Base-by-base conservation (phyloP, 2,113 vertebrate genomes). In the Thymallus thymallus region DNA sequence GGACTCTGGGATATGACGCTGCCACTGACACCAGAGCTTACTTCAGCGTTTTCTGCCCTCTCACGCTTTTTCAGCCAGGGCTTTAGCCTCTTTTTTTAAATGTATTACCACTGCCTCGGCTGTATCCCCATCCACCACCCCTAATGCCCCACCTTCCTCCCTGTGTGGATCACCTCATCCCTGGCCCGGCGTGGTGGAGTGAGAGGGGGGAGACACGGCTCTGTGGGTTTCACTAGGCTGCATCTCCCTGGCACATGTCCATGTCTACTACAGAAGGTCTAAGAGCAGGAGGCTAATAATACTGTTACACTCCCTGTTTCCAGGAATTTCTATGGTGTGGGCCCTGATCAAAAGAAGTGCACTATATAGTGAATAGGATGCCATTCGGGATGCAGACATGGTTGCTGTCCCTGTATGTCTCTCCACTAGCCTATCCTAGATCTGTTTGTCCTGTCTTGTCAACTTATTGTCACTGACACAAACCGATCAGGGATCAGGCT, bases 131-230 rank as follows among this genome's bases (percentile, higher is more conserved):
- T 10, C 61, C 22, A 14, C 18, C 70, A n/a, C 51, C 46, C 51
- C 30, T 12, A 18, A 32, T 0, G 41, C 26, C 22, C 75, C 67
- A 76, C 69, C 62, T 68, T 24, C 58, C 66, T 29, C 30, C 60
- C 48, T 6, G 71, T 84, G 82, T 82, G 82, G 78, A 83, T 86
- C 82, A 89, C 84, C 77, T 85, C 86, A 85, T 87, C 80, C 80
- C 77, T 84, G 73, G 75, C 70, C 80, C 48, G 69, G 65, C 51
- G 61, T 67, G 66, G 71, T 75, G 76, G 80, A 86, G 48, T 75
- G 69, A 79, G 75, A 83, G 65, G 41, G 76, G 78, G 85, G 13
- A 51, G 46, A 51, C 46, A 51, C 32, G 79, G 84, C 79, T 62
- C 72, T 86, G 4, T 86, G 81, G 67, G 60, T 89, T 90, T 88